Evolutionary conservation across 2,113 vertebrate genomes (phyloP).

Genomic region (Carassius carassius): DNA sequence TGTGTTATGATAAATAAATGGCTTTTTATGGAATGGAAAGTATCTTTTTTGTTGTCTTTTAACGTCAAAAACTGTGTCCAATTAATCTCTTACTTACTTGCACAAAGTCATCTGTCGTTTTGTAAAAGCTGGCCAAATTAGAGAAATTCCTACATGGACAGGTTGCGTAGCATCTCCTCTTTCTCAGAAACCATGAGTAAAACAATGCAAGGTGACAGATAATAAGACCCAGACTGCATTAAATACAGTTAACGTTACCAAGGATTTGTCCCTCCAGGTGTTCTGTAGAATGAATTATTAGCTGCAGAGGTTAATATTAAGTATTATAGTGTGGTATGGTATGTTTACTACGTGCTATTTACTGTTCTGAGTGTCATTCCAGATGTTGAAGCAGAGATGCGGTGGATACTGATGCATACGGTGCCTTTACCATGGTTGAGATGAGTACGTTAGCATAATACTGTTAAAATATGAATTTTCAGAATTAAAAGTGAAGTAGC

Average conservation of each 20-base stretch:
- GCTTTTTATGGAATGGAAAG: background rate
- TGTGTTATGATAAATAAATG: background rate
- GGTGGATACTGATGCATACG: background rate
- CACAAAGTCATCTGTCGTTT: background rate
- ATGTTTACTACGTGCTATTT: background rate
- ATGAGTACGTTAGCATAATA: background rate
- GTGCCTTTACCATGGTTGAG: background rate
- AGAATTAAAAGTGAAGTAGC: background rate
- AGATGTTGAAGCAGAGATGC: background rate
- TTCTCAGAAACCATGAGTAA: background rate
- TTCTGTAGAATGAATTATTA: background rate
- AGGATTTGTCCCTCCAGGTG: background rate
- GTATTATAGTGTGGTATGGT: background rate
- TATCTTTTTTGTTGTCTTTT: background rate
- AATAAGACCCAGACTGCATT: background rate
- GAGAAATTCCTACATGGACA: background rate
- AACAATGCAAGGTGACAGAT: background rate
- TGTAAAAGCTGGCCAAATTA: background rate
- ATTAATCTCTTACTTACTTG: background rate
- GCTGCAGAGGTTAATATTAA: background rate
- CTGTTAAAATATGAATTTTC: background rate
- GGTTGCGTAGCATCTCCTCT: background rate
- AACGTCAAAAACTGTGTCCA: background rate
- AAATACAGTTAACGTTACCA: background rate
- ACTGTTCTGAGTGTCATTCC: background rate